Base-by-base conservation (phyloP, 2,888 invertebrate genomes). In the Hesperia comma region DNA sequence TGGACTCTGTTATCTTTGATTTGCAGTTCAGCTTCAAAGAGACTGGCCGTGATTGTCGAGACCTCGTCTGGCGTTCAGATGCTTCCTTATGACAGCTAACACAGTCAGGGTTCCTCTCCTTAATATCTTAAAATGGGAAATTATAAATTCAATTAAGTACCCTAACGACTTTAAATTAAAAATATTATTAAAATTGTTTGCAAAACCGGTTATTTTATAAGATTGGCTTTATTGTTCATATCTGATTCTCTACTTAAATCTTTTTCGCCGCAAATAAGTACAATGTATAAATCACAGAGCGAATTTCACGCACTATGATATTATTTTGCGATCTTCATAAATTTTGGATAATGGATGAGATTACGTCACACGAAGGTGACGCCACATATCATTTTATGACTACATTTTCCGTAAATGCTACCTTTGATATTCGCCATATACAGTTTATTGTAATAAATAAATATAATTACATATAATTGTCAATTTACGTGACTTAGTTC, bases 1-100 rank as follows among this genome's bases (percentile, higher is more conserved):
- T 58, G 53, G 53, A 21, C 58, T n/a, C n/a, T 43, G 57, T 41
- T 64, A 64, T 58, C 58, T 58, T 58, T 53, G 53, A 64, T 64
- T 64, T 64, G 58, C 64, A 58, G 57, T 58, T 53, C 57, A 46
- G 41, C 55, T 43, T 32, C 57, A 58, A 64, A 64, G 19, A 37
- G 40, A 53, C 51, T 51, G 40, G 21, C 17, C 40, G 56, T 37
- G 21, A 53, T 54, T 33, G 43, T 58, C 19, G 19, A 17, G 6
- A 58, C 40, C 1, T 56, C 33, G 53, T 64, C 3, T 33, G n/a
- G 54, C 10, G 54, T 33, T 54, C 26, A 19, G 49, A 5, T 19
- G 19, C 26, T 26, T n/a, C n/a, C 8, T 33, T 54, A 12, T 17
- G 6, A 17, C 46, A 14, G 43, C 32, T 33, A 10, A 37, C 7